A percentile compares a stretch with the other conserved stretches of the same genome.
Evolutionary conservation across 64 coral and sea anemone genomes (phyloP).

Genomic region (Platygyra sinensis): DNA sequence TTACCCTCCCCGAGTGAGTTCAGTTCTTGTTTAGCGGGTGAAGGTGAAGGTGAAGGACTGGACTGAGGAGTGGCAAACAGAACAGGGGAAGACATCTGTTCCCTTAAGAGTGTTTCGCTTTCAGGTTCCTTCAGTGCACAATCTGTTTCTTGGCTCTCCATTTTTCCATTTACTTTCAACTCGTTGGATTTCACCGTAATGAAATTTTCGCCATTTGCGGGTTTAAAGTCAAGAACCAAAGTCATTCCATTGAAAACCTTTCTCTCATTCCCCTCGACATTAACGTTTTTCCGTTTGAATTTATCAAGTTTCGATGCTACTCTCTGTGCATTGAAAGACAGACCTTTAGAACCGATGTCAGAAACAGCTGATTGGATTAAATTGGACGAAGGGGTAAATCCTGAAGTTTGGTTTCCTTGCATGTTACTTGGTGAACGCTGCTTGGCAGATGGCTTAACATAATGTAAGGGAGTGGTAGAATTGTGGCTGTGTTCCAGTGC

Average conservation of each 20-base stretch:
- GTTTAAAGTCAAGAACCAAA: neutral
- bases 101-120: neutral
- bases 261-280: neutral
- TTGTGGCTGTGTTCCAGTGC: too few relatives aligned
- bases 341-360: neutral
- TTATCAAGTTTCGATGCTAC: neutral
- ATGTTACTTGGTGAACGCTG: neutral
- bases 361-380: too few relatives aligned
- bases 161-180: neutral
- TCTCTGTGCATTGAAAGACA: neutral
- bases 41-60: conserved; percentile 6
- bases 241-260: conserved; percentile 28
- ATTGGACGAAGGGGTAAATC: neutral
- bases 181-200: neutral
- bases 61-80: conserved; percentile 4
- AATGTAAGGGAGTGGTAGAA: too few relatives aligned
- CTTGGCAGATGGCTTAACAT: too few relatives aligned
- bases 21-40: neutral
- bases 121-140: neutral
- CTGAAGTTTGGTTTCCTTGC: neutral
- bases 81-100: conserved; percentile 19
- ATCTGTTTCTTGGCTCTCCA: neutral
- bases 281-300: neutral
- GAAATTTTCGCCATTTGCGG: neutral
- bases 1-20: neutral